A percentile compares a stretch with the other conserved stretches of the same genome.
Conservation (phyloP, 2,113 vertebrate species). For the Pithys albifrons region DNA sequence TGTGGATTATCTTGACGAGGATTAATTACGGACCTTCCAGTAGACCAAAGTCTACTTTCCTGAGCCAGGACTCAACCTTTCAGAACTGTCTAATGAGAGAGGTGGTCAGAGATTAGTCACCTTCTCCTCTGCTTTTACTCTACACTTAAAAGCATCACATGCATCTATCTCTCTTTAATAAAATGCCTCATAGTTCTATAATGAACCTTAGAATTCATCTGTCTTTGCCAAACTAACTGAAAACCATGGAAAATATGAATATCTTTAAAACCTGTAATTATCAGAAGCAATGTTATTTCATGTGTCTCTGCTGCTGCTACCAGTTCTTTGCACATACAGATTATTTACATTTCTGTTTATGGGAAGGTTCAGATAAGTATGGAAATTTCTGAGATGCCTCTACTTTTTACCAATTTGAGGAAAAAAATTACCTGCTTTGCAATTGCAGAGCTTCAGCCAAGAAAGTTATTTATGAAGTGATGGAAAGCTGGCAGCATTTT, state of each 20-base stretch:
- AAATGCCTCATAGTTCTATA: background rate
- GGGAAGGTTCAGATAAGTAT: background rate
- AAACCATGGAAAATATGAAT: background rate
- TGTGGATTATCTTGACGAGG: background rate
- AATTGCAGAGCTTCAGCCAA: background rate
- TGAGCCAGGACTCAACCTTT: background rate
- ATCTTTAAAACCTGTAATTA: background rate
- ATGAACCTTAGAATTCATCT: background rate
- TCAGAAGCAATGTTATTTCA: background rate
- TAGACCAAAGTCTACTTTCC: background rate
- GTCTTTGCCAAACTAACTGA: background rate
- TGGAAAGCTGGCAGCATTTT: background rate
- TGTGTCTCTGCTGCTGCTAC: background rate
- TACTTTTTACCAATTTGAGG: background rate
- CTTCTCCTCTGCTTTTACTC: background rate
- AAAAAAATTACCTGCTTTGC: slow-evolving; percentile 8
- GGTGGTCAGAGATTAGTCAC: background rate
- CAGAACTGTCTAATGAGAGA: background rate
- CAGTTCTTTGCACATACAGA: background rate
- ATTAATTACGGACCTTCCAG: background rate
- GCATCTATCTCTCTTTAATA: background rate
- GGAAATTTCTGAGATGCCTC: background rate
- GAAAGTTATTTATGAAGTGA: background rate
- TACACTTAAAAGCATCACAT: background rate
- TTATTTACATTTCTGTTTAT: background rate